Evolutionary conservation across 2,797 vertebrate genomes (phyloP).

Genomic region (Spheniscus humboldti): DNA sequence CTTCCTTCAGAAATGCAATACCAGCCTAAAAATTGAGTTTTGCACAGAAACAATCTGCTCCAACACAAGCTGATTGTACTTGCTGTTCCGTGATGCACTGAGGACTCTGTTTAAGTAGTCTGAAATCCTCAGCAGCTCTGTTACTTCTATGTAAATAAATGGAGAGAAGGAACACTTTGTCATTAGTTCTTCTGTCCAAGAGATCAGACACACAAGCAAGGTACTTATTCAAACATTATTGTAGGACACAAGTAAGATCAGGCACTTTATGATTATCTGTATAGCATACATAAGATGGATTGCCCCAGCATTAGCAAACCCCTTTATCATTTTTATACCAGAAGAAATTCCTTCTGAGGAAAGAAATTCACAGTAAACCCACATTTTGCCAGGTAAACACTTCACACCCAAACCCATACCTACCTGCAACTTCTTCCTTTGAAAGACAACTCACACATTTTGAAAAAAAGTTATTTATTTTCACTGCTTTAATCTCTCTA

Average conservation of each 20-base stretch:
- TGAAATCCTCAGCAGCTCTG: neutral
- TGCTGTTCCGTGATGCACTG: neutral
- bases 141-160: neutral
- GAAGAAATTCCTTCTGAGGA: neutral
- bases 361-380: neutral
- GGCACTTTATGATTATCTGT: neutral
- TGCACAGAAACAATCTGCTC: neutral
- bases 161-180: neutral
- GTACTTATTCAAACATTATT: neutral
- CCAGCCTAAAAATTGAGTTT: neutral
- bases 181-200: neutral
- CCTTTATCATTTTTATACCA: neutral
- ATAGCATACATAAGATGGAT: neutral
- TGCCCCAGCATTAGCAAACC: neutral
- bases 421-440: neutral
- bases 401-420: neutral
- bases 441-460: neutral
- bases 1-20: neutral
- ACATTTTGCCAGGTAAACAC: neutral
- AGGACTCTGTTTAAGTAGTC: neutral
- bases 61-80: neutral
- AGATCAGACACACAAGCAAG: neutral
- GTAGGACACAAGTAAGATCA: neutral
- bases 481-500: constrained; percentile 73
- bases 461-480: constrained; percentile 72